These are phyloP conservation scores for Solea solea DNA, from an alignment of 2,113 vertebrate genomes.

Conservation along the genomic window DNA sequence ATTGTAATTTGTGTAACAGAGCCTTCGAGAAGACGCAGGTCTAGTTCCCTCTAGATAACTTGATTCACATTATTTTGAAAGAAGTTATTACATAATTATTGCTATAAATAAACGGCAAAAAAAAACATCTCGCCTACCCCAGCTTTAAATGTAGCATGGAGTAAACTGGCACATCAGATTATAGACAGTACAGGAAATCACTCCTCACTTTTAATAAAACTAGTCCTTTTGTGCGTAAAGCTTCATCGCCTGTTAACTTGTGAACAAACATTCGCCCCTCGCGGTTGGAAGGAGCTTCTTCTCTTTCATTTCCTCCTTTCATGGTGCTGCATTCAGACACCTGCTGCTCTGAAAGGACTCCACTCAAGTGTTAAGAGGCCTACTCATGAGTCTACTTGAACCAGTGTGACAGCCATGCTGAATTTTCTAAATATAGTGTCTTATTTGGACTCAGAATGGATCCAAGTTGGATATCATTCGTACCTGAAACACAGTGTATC, in stretches of 20 bases:
- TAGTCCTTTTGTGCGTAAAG: not conserved
- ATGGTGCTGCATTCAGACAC: constrained; percentile 3
- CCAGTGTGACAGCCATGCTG: not conserved
- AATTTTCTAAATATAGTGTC: constrained; percentile 6
- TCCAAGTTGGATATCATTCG: not conserved
- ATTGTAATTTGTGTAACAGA: no score
- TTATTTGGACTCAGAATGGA: constrained; percentile 1
- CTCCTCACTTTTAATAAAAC: no score
- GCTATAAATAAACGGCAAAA: no score
- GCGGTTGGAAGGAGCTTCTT: constrained; percentile 4
- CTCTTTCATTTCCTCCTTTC: constrained; percentile 18
- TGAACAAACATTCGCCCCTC: not conserved
- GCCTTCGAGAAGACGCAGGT: no score
- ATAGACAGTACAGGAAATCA: no score
- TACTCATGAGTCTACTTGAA: constrained; percentile 30
- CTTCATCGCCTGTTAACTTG: not conserved
- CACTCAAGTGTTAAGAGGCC: constrained; percentile 22
- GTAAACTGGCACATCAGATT: no score
- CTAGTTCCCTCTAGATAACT: no score
- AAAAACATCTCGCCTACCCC: no score
- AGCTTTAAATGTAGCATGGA: no score
- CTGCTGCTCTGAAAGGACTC: constrained; percentile 39
- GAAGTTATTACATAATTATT: no score
- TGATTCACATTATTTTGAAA: no score
- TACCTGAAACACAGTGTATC: not conserved